Conservation (phyloP, 2,888 invertebrate species). For the Neoaliturus tenellus region DNA sequence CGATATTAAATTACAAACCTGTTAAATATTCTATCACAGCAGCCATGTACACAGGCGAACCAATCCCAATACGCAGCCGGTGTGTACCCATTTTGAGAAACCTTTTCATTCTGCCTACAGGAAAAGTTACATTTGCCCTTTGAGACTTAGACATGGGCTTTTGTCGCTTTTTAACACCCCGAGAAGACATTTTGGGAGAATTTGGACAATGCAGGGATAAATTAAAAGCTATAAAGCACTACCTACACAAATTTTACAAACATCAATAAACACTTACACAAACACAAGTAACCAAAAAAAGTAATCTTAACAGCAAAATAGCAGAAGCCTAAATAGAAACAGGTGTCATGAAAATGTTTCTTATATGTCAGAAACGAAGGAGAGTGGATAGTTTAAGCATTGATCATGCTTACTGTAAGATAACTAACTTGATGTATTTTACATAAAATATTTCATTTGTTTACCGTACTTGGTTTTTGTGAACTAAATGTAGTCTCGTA, state of each 20-base stretch:
- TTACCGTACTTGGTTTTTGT: too few species aligned
- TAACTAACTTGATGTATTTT: too few species aligned
- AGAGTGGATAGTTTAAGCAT: too few species aligned
- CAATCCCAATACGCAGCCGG: constrained; percentile 55
- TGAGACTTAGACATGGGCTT: constrained; percentile 56
- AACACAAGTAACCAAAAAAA: background rate
- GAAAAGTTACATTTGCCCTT: constrained; percentile 57
- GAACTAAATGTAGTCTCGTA: too few species aligned
- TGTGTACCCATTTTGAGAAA: constrained; percentile 55
- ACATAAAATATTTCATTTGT: too few species aligned
- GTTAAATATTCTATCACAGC: constrained; percentile 57
- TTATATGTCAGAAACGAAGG: too few species aligned
- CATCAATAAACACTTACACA: constrained; percentile 7
- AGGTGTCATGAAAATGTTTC: too few species aligned
- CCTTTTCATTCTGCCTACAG: constrained; percentile 57
- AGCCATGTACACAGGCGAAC: constrained; percentile 55
- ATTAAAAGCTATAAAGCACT: background rate
- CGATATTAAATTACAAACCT: constrained; percentile 25
- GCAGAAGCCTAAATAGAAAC: too few species aligned
- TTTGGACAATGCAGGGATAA: background rate
- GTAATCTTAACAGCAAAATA: too few species aligned
- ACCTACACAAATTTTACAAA: background rate
- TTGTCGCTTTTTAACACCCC: constrained; percentile 51
- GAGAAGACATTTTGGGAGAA: constrained; percentile 46
- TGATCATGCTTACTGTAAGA: too few species aligned